Conservation (phyloP, 1,140 invertebrate species). For the Lasaia peninsularis region DNA sequence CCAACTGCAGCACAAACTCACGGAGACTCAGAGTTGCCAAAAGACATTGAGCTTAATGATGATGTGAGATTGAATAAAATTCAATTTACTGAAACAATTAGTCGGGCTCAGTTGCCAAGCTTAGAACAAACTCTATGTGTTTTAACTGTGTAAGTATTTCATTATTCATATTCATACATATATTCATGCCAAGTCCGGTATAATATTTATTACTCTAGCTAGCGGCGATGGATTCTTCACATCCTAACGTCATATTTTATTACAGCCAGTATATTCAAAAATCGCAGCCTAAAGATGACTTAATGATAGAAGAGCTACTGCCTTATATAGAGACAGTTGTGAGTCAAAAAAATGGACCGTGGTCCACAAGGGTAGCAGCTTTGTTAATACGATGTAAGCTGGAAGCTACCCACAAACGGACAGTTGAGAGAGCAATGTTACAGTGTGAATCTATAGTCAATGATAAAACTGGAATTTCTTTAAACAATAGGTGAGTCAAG, state of each 20-base stretch:
- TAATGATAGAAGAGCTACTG: conserved; percentile 87
- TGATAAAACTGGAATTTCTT: conserved; percentile 46
- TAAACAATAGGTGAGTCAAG: conserved; percentile 41
- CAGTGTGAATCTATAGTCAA: conserved; percentile 90
- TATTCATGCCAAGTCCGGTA: too few relatives aligned
- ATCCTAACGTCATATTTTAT: conserved; percentile 4
- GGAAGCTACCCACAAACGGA: conserved; percentile 86
- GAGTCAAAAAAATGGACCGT: conserved; percentile 82
- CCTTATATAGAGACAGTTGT: conserved; percentile 86
- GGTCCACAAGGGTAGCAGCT: conserved; percentile 84
- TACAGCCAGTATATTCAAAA: conserved; percentile 81
- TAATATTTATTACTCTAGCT: too few relatives aligned
- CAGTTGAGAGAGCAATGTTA: conserved; percentile 90
- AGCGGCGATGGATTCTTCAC: too few relatives aligned
- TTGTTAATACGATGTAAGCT: conserved; percentile 86
- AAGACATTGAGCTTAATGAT: conserved; percentile 86
- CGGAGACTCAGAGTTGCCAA: conserved; percentile 74
- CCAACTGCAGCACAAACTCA: conserved; percentile 68
- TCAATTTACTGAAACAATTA: conserved; percentile 81
- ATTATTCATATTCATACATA: too few relatives aligned
- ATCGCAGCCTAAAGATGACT: conserved; percentile 86
- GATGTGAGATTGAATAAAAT: conserved; percentile 90
- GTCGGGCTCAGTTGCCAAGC: conserved; percentile 79
- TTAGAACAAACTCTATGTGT: conserved; percentile 89
- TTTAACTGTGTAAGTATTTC: conserved; percentile 78